Conservation (phyloP, 2,888 invertebrate genomes). For the Chrysomela aeneicollis region DNA sequence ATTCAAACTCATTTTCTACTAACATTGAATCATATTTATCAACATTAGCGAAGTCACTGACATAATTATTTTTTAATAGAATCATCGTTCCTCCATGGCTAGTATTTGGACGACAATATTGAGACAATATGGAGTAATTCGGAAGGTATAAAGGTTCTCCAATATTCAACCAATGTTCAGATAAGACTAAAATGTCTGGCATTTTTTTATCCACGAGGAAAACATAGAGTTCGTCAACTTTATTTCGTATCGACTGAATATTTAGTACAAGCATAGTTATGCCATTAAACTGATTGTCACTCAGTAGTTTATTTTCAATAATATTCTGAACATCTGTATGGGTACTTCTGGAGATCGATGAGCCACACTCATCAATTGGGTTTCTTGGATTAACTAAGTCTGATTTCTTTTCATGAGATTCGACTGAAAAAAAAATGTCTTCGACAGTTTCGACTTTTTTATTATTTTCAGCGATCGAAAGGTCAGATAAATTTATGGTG, state of each 20-base stretch:
- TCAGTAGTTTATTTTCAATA: too few relatives aligned
- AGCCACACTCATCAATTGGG: background rate
- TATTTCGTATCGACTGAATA: slow-evolving; percentile 1
- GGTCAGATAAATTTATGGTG: background rate
- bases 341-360: background rate
- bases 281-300: too few relatives aligned
- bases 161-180: background rate
- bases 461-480: background rate
- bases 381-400: background rate
- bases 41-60: background rate
- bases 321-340: background rate
- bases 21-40: slow-evolving; percentile 1
- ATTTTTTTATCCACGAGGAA: background rate
- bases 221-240: background rate
- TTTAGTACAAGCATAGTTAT: background rate
- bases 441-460: background rate
- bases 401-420: background rate
- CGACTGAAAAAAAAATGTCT: background rate
- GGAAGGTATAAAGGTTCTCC: background rate
- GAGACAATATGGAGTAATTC: background rate
- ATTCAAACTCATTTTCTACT: background rate
- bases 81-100: background rate
- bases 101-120: background rate
- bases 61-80: background rate
- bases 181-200: background rate